Evolutionary conservation across 2,113 vertebrate species (phyloP), one percentile per base, ranked within the genome.

Genomic region (Channa maculata): DNA sequence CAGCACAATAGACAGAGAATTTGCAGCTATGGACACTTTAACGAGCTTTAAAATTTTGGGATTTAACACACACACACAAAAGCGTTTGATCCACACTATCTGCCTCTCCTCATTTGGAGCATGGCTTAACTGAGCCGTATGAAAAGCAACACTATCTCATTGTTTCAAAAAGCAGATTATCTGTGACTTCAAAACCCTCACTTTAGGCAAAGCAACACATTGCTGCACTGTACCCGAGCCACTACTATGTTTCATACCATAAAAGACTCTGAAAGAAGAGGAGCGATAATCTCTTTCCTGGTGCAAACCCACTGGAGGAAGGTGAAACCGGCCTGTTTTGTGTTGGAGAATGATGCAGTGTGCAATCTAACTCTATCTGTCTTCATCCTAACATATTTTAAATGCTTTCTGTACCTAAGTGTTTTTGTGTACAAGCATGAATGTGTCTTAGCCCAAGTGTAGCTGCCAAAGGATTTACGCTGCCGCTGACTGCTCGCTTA

Each of bases 161-260:
- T 90, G 87, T 92, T 86, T 90, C 82, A 70, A 90, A 24, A 90
- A 91, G 85, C 83, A 89, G 88, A 91, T 93, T 93, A 92, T 89
- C 87, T 89, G 73, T 85, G 84, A 87, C 82, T 89, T 88, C 75
- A 80, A 91, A 89, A 84, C 82, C 83, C 82, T 89, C 79, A 89
- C 88, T 90, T 89, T 77, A 84, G 86, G 85, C 82, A 72, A 64
- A 54, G 73, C 77, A 88, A 88, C 88, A 86, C 88, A 88, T 84
- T 67, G 76, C 75, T 4, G 69, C 36, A 33, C 79, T 71, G 82
- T 64, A 79, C 77, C 71, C 10, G 34, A 80, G 84, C 80, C 79
- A 82, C 70, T 75, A 43, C 62, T 77, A 76, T 15, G 63, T 66
- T 77, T 86, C 83, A 72, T 72, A 37, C 62, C 62, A 82, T 82